A percentile compares a stretch with the other conserved stretches of the same genome.
Evolutionary conservation across 2,888 invertebrate genomes (phyloP).

Genomic region (Philonicus albiceps): DNA sequence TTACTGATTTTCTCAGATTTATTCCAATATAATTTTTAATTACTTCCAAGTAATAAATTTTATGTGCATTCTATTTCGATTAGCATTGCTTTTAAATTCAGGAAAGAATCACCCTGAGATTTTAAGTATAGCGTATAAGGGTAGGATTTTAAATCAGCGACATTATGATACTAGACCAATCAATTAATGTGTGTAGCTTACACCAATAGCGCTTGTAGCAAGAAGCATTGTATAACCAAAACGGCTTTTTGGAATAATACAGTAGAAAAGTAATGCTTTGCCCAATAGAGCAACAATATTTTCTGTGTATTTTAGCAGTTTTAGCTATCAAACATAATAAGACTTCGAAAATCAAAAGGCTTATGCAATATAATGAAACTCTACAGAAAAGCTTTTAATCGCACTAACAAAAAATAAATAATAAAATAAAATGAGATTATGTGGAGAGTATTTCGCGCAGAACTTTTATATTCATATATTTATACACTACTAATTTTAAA

Average conservation of each 20-base stretch:
- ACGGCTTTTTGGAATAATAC: not conserved
- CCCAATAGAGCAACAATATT: not conserved
- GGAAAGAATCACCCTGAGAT: not conserved
- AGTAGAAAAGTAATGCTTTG: not conserved
- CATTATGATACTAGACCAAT: not conserved
- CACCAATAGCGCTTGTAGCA: not conserved
- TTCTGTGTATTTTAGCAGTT: not conserved
- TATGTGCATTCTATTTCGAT: not conserved
- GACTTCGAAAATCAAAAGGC: not conserved
- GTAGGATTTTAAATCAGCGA: not conserved
- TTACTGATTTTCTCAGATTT: not conserved
- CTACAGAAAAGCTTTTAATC: constrained; percentile 15
- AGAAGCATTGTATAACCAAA: not conserved
- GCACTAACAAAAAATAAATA: not conserved
- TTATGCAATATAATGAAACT: not conserved
- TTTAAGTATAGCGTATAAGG: not conserved
- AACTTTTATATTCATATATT: constrained; percentile 20
- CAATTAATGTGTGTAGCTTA: constrained; percentile 19
- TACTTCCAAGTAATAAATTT: not conserved
- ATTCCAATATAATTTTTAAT: not conserved
- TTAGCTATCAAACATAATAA: not conserved
- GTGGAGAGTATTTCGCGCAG: not conserved
- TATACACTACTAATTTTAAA: constrained; percentile 19
- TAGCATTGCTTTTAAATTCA: not conserved
- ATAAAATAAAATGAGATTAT: not conserved